Base-by-base conservation (phyloP, 2,888 invertebrate species). In the Lithophane semibrunnea region DNA sequence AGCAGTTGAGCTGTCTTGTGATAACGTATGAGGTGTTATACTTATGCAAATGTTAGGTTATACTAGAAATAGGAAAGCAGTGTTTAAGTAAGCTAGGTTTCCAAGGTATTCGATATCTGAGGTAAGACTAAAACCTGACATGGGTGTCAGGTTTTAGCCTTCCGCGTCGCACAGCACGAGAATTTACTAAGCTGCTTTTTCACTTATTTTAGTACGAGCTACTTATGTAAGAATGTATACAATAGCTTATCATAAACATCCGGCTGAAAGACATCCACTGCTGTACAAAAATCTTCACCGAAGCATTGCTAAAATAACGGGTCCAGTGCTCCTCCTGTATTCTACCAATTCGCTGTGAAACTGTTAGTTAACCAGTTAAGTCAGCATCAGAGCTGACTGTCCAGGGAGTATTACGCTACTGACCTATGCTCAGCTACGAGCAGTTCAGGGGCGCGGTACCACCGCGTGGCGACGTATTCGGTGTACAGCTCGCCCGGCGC, bases 381-480 rank as follows among this genome's bases (percentile, higher is more conserved):
- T 24, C 24, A 42, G 70, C 16, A 12, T 49, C 8, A 18, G 1
- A 37, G 16, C 47, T 49, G 47, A 49, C 12, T 5, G 29, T 60
- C 12, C 4, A 42, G 8, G 44, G 44, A 64, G 29, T 21, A 24
- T 24, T 24, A 29, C 5, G 10, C 5, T 65, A 80, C 88, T 76
- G 18, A 97, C 97, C 97, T 97, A 87, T 97, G 97, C 94, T 98
- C 98, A 0, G 98, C 98, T 0, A 99, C 98, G 21, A 99, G 96
- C 21, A 99, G 96, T 92, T 99, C 99, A 0, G 99, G 99, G 0
- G 99, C 98, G 74, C 99, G 95, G 95, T 99, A 99, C 98, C 98
- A 99, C 84, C 99, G 95, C 0, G 99, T 99, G 18, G 99, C 99
- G 54, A 99, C 99, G 92, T 99, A 99, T 94, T 99, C 99, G 76